phyloP scores from a whole-genome alignment of 2,797 vertebrate species.

The Semaprochilodus insignis region DNA sequence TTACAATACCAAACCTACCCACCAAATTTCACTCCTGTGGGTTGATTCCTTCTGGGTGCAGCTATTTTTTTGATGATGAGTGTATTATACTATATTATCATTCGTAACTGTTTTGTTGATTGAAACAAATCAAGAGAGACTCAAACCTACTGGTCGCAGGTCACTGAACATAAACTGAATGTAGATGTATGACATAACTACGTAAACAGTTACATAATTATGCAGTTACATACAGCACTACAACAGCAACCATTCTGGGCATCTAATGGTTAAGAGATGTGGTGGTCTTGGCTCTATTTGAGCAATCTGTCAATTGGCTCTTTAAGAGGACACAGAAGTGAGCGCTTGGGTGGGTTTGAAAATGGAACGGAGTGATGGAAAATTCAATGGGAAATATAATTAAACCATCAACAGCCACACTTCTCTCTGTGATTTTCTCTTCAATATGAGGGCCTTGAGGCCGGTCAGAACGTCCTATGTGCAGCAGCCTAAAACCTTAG shows the following conservation, averaged over 20 bases:
- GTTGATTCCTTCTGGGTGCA: too few species aligned
- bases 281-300: not conserved
- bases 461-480: not conserved
- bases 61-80: too few species aligned
- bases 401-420: slow-evolving; percentile 13
- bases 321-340: not conserved
- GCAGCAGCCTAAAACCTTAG: slow-evolving; percentile 6
- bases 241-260: not conserved
- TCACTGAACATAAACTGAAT: too few species aligned
- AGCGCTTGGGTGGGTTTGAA: not conserved
- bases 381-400: slow-evolving; percentile 21
- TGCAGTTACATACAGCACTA: not conserved
- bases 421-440: slow-evolving; percentile 6
- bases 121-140: too few species aligned
- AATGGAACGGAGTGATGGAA: not conserved
- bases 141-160: too few species aligned
- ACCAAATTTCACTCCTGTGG: too few species aligned
- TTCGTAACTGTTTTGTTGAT: too few species aligned
- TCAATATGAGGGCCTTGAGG: not conserved
- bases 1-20: too few species aligned
- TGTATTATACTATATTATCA: too few species aligned
- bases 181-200: too few species aligned
- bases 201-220: not conserved
- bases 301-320: not conserved
- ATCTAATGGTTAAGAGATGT: not conserved